Evolutionary conservation across 30 jellyfish, hydroid and myxozoan genomes (phyloP).

Genomic region (Phacellophora camtschatica): DNA sequence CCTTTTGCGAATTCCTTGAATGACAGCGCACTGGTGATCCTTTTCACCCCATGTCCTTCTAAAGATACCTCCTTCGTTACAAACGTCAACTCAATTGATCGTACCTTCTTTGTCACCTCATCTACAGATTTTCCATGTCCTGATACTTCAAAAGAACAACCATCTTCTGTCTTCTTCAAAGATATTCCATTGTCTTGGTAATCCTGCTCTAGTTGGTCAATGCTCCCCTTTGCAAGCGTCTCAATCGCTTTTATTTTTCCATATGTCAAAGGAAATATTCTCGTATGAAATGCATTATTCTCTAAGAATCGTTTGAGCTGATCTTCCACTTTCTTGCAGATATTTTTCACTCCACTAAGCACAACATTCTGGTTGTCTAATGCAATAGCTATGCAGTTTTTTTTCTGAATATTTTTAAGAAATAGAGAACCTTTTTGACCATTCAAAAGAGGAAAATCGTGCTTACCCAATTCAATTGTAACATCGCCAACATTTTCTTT

Average conservation of each 20-base stretch:
- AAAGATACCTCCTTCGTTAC: not conserved
- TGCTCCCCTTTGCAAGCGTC: not conserved
- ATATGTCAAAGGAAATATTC: not conserved
- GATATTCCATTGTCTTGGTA: not conserved
- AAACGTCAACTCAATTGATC: not conserved
- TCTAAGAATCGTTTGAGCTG: not conserved
- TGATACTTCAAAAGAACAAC: not conserved
- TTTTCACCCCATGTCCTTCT: constrained; percentile 34
- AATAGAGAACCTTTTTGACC: not conserved
- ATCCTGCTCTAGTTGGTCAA: not conserved
- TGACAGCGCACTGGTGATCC: not conserved
- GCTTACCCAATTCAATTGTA: not conserved
- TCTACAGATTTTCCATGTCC: constrained; percentile 6
- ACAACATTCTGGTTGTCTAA: not conserved
- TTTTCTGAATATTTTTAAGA: not conserved
- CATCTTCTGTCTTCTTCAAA: not conserved
- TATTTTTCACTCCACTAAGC: not conserved
- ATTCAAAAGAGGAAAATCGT: not conserved
- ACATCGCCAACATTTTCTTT: not conserved
- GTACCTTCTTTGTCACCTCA: not conserved
- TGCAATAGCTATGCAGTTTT: not conserved
- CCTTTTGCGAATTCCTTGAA: not conserved
- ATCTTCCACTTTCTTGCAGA: not conserved
- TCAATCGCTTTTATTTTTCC: constrained; percentile 19
- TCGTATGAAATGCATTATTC: not conserved